A percentile compares a stretch with the other conserved stretches of the same genome.
These are phyloP conservation scores for Sigmodon hispidus DNA, from an alignment of 2,113 vertebrate genomes.

Conservation along the genomic window DNA sequence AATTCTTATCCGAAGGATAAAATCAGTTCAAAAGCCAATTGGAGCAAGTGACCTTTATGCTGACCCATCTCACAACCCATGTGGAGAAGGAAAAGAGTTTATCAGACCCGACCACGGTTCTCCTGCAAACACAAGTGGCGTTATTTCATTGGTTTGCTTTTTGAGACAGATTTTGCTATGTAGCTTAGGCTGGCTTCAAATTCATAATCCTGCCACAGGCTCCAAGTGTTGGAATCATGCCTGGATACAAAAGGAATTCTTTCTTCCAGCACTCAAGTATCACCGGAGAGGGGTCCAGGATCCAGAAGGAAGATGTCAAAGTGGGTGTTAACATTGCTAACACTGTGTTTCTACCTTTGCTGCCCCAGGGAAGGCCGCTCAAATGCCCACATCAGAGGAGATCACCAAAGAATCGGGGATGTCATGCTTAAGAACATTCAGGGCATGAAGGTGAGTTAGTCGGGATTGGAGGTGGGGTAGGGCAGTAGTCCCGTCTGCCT, in stretches of 20 bases:
- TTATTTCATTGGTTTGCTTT: not conserved
- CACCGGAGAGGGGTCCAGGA: not conserved
- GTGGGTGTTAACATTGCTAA: not conserved
- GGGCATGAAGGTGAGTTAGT: slow-evolving; percentile 91
- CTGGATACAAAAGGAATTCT: not conserved
- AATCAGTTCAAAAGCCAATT: not conserved
- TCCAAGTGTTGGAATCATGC: not conserved
- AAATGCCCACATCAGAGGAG: slow-evolving; percentile 95
- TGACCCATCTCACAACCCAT: not conserved
- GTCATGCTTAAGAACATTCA: slow-evolving; percentile 96
- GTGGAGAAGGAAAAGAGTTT: not conserved
- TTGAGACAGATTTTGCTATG: not conserved
- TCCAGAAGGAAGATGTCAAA: accelerated
- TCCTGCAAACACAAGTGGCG: not conserved
- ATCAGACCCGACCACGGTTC: not conserved
- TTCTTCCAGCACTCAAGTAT: not conserved
- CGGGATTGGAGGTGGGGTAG: not conserved
- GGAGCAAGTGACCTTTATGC: not conserved
- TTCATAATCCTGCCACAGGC: not conserved
- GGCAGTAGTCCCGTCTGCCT: accelerated
- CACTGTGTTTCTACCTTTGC: not conserved
- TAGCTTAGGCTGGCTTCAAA: not conserved
- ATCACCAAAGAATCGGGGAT: slow-evolving; percentile 97
- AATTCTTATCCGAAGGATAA: accelerated
- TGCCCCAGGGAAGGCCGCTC: slow-evolving; percentile 95